Evolutionary conservation across 2,888 invertebrate genomes (phyloP).

Genomic region (Marronus borbonicus): DNA sequence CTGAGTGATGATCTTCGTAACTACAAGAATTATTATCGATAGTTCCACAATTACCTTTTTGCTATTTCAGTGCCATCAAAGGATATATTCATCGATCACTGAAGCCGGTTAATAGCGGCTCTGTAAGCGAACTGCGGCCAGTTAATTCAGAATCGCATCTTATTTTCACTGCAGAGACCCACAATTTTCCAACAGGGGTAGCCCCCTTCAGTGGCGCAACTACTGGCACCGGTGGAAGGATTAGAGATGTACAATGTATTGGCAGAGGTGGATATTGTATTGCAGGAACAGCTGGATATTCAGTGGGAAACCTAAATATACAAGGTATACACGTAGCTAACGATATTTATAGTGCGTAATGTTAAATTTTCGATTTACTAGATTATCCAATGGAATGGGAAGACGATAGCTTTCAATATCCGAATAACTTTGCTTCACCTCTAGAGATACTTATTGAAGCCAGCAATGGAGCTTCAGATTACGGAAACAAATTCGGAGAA

Average conservation of each 20-base stretch:
- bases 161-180: constrained; percentile 98
- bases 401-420: constrained; percentile 81
- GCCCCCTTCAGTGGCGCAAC: constrained; percentile 98
- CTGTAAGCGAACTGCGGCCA: constrained; percentile 74
- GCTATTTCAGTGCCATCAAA: constrained; percentile 83
- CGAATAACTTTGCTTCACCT: constrained; percentile 91
- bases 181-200: constrained; percentile 98
- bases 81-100: constrained; percentile 84
- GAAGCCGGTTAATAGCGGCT: constrained; percentile 79
- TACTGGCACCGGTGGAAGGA: constrained; percentile 96
- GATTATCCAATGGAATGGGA: constrained; percentile 93
- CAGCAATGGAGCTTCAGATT: constrained; percentile 98
- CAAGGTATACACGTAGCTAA: constrained; percentile 79
- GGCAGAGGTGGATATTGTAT: constrained; percentile 95
- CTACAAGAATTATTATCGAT: no score
- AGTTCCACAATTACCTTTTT: background rate
- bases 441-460: constrained; percentile 94
- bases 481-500: constrained; percentile 99
- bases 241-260: constrained; percentile 95
- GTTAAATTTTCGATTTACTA: constrained; percentile 64
- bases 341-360: background rate
- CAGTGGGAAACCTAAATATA: constrained; percentile 93
- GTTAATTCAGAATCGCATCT: constrained; percentile 83
- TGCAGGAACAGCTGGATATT: constrained; percentile 97
- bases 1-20: no score